Evolutionary conservation across 2,797 vertebrate species (phyloP).

Genomic region (Cygnus olor): DNA sequence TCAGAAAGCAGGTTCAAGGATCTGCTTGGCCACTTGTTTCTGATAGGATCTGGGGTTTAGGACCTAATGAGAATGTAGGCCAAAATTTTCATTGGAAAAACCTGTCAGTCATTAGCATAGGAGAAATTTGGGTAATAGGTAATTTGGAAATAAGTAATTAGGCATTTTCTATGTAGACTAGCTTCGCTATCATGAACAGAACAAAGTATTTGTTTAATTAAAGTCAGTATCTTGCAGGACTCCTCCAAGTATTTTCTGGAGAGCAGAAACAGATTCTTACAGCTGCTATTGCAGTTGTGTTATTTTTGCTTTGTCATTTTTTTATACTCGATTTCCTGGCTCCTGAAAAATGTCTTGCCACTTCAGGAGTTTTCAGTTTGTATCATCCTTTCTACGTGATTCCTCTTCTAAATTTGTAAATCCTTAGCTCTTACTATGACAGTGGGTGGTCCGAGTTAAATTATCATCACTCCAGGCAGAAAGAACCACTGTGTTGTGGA

Average conservation of each 20-base stretch:
- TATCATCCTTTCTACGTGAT: neutral
- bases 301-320: constrained; percentile 24
- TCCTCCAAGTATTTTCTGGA: constrained; percentile 38
- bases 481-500: neutral
- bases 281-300: constrained; percentile 6
- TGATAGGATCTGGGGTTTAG: neutral
- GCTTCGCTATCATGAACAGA: neutral
- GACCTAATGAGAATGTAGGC: neutral
- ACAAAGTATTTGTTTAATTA: neutral
- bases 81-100: neutral
- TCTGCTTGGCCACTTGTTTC: neutral
- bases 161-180: neutral
- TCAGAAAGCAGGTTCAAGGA: neutral
- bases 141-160: neutral
- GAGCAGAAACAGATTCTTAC: constrained; percentile 26
- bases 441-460: constrained; percentile 28
- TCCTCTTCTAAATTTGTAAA: constrained; percentile 29
- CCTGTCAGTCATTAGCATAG: neutral
- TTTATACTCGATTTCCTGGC: constrained; percentile 21
- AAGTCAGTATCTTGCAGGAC: neutral
- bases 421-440: neutral
- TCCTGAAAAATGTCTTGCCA: neutral
- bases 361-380: neutral
- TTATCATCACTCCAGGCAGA: neutral
- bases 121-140: neutral